Conservation (phyloP, 2,888 invertebrate species). For the Ennomos quercinarius region DNA sequence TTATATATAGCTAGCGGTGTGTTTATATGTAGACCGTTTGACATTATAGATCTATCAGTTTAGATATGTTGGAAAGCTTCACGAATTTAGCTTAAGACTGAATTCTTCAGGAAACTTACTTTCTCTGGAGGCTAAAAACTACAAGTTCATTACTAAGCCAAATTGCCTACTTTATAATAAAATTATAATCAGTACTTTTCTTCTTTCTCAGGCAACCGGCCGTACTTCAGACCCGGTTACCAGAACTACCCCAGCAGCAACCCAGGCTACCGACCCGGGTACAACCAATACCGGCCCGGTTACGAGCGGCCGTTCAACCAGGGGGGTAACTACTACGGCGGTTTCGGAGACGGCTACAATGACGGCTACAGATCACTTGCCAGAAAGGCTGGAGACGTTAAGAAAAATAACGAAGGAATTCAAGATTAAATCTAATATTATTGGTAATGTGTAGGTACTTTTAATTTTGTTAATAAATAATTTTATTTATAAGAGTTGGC, state of each 20-base stretch:
- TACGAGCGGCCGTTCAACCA: slow-evolving; percentile 44
- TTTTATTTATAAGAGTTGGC: slow-evolving; percentile 8
- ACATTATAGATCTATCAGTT: no score
- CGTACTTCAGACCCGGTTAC: slow-evolving; percentile 56
- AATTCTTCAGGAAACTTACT: no score
- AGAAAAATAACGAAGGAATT: slow-evolving; percentile 53
- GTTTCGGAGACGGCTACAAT: slow-evolving; percentile 62
- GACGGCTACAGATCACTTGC: slow-evolving; percentile 65
- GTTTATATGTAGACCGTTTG: no score
- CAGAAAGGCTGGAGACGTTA: slow-evolving; percentile 62
- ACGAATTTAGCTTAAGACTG: no score
- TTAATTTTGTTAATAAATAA: slow-evolving; percentile 39
- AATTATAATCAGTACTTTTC: no score
- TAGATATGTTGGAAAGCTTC: no score
- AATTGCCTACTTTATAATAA: no score
- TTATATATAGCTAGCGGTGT: no score
- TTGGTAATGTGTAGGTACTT: slow-evolving; percentile 29
- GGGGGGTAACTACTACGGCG: slow-evolving; percentile 59
- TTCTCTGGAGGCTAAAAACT: no score
- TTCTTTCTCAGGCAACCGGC: slow-evolving; percentile 57
- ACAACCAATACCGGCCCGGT: slow-evolving; percentile 48
- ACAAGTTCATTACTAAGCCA: no score
- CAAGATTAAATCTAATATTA: slow-evolving; percentile 14
- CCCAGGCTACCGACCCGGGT: slow-evolving; percentile 48
- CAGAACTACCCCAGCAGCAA: slow-evolving; percentile 57